Evolutionary conservation across 2,888 invertebrate species (phyloP).

Genomic region (Thymelicus sylvestris): DNA sequence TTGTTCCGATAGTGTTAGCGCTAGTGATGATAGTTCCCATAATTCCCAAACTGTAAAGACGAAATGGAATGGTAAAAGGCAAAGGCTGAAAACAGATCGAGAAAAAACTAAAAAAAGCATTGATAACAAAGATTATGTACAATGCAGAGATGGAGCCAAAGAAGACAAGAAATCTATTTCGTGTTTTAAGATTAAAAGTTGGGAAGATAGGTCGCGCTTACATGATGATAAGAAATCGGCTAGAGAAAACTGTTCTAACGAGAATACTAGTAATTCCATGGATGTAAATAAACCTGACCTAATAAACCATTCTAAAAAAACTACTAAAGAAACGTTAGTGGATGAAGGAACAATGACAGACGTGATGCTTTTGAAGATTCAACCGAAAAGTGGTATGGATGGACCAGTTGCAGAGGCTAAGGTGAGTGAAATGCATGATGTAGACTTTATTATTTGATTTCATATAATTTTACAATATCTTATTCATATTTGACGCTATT

Average conservation of each 20-base stretch:
- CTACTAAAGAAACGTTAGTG: conserved; percentile 64
- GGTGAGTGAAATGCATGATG: conserved; percentile 18
- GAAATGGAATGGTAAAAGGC: conserved; percentile 80
- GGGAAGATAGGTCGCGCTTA: conserved; percentile 71
- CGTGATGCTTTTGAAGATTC: conserved; percentile 41
- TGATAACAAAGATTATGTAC: conserved; percentile 61
- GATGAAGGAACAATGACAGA: conserved; percentile 70
- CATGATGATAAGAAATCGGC: conserved; percentile 70
- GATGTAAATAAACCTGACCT: conserved; percentile 69
- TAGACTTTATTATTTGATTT: neutral
- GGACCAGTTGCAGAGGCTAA: conserved; percentile 55
- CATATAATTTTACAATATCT: neutral
- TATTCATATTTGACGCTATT: too few relatives aligned
- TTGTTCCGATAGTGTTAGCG: conserved; percentile 71
- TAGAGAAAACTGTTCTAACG: conserved; percentile 75
- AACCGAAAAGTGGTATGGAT: conserved; percentile 50
- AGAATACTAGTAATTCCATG: conserved; percentile 74
- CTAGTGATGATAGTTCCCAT: conserved; percentile 75
- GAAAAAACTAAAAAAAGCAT: conserved; percentile 57
- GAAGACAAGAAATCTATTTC: conserved; percentile 77
- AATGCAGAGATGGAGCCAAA: conserved; percentile 67
- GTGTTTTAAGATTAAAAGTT: conserved; percentile 80
- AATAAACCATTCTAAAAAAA: conserved; percentile 72
- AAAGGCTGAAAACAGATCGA: conserved; percentile 68
- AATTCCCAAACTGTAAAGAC: conserved; percentile 61